Conservation (phyloP, 2,797 vertebrate genomes). For the Anisognathus igniventris region DNA sequence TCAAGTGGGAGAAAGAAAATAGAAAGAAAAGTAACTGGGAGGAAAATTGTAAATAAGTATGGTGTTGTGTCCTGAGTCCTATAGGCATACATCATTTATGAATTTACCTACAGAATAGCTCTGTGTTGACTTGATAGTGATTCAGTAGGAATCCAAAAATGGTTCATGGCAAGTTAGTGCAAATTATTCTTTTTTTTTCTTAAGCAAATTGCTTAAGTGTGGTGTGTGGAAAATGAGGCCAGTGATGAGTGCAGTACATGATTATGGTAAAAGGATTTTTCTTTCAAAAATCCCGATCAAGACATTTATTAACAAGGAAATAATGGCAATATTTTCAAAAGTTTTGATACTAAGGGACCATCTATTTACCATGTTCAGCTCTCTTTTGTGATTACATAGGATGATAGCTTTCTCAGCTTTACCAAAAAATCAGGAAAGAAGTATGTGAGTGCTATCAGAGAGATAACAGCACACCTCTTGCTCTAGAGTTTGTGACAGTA, state of each 20-base stretch:
- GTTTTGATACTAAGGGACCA: background rate
- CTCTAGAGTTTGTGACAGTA: background rate
- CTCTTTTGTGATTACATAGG: background rate
- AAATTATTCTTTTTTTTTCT: background rate
- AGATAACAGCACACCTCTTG: background rate
- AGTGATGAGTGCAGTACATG: background rate
- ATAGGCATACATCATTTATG: background rate
- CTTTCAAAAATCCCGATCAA: background rate
- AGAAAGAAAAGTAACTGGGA: background rate
- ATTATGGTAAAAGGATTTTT: background rate
- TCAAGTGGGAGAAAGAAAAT: background rate
- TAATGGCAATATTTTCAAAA: background rate
- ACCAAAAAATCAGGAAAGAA: background rate
- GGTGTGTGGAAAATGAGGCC: background rate
- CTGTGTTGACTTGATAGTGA: background rate
- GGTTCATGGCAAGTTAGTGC: background rate
- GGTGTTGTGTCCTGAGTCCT: background rate
- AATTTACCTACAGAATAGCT: background rate
- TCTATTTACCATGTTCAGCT: background rate
- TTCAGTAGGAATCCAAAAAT: background rate
- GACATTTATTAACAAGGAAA: background rate
- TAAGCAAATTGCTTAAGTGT: background rate
- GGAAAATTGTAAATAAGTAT: background rate
- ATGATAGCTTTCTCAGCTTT: background rate
- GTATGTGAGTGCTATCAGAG: background rate